Base-by-base conservation (phyloP, 2,113 vertebrate species). In the Asarcornis scutulata region DNA sequence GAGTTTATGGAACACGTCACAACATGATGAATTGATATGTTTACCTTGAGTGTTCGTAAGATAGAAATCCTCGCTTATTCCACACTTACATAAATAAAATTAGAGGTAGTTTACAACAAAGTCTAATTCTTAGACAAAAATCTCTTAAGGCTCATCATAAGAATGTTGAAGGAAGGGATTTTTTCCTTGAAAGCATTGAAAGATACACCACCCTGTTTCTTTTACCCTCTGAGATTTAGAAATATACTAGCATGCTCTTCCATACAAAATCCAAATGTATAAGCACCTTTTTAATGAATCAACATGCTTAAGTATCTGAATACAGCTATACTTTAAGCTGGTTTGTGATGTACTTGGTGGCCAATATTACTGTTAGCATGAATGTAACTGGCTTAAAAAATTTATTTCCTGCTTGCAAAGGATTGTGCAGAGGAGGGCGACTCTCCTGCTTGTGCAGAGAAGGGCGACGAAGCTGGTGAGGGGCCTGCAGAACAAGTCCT, bases 201-300 rank as follows among this genome's bases (percentile, higher is more conserved):
- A 86, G 29, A 18, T 4, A 20, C 44, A 16, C 3, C 17, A 6
- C 3, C 3, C 2, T 17, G 0, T 42, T 3, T 12, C 5, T 38
- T 34, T 34, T 2, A 5, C 34, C 7, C 17, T 40, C 6, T 16
- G 8, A 79, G 7, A 36, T 40, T 80, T 69, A 73, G 13, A 71
- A 88, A 62, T 25, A 40, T 3, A 12, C 13, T 38, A 40, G 10
- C 3, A 7, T 48, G 38, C 4, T 53, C 34, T 58, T 79, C 42
- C 4, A n/a, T 59, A 31, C 25, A 81, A 90, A 91, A 84, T 81
- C 9, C n/a, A 63, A 40, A 59, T 29, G 7, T 31, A 67, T n/a
- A 44, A 83, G 16, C 50, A 44, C 8, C 7, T 80, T 74, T 23
- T 4, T 63, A 67, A 48, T 44, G 13, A 25, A 53, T 44, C 66